A percentile compares a stretch with the other conserved stretches of the same genome.
These are phyloP conservation scores for Petroica traversi DNA, from an alignment of 2,113 vertebrate genomes.

Conservation along the genomic window DNA sequence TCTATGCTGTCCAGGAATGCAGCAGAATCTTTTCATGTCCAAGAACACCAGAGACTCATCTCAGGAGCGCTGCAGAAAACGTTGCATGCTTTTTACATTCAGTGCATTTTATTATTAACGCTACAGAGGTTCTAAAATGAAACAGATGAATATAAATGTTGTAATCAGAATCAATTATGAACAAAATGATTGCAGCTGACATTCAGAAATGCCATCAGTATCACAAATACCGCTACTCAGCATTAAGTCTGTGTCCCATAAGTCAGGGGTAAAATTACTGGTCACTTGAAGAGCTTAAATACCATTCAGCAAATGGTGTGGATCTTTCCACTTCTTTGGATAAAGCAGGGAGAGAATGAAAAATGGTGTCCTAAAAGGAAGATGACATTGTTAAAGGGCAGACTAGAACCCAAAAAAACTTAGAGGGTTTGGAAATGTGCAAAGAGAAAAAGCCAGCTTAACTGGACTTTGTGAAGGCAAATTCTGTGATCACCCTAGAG, in stretches of 20 bases:
- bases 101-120: background rate
- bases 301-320: background rate
- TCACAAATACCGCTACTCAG: background rate
- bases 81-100: background rate
- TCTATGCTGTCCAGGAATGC: background rate
- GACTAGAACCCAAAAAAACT: background rate
- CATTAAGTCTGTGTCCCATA: background rate
- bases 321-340: constrained; percentile 10
- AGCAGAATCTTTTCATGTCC: background rate
- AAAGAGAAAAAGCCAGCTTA: background rate
- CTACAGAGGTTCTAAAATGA: background rate
- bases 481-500: background rate
- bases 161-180: background rate
- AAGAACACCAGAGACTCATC: background rate
- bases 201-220: background rate
- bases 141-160: constrained; percentile 27
- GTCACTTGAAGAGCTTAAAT: background rate
- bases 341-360: background rate
- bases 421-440: background rate
- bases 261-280: constrained; percentile 8
- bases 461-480: background rate
- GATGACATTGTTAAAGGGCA: background rate
- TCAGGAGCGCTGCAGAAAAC: background rate
- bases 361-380: background rate
- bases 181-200: background rate